Conservation (phyloP, 2,113 vertebrate species). For the Pluvianellus socialis region DNA sequence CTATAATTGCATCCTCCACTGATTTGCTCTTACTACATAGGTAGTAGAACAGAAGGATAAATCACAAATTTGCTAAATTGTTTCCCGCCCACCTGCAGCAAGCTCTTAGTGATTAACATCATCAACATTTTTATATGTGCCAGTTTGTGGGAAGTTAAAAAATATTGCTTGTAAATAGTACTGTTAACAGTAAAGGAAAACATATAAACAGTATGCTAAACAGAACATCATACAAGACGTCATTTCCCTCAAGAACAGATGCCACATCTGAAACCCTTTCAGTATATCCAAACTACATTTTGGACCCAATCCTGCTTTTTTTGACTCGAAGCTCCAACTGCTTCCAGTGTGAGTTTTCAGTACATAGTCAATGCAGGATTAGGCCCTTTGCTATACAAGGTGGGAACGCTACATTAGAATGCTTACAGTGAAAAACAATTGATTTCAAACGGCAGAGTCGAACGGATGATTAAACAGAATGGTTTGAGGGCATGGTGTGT, state of each 20-base stretch:
- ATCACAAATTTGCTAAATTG: not conserved
- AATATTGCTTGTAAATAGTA: not conserved
- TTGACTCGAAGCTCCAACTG: not conserved
- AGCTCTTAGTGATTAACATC: constrained; percentile 5
- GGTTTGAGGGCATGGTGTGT: no score
- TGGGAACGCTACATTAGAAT: not conserved
- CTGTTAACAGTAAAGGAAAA: not conserved
- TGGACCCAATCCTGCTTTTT: not conserved
- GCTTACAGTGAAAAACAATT: constrained; percentile 17
- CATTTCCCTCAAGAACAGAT: not conserved
- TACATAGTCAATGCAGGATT: not conserved
- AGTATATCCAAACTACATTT: not conserved
- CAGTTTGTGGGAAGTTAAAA: not conserved
- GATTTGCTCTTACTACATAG: not conserved
- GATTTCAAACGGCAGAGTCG: not conserved
- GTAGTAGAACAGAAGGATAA: not conserved
- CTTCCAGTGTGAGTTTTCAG: not conserved
- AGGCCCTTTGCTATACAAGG: not conserved
- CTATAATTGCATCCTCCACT: not conserved
- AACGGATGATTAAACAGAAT: constrained; percentile 25
- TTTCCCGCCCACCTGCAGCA: not conserved
- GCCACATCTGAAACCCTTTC: not conserved
- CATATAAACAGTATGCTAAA: not conserved
- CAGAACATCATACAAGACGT: not conserved
- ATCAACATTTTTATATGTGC: not conserved